These are phyloP conservation scores for Allophyes oxyacanthae DNA, from an alignment of 2,888 invertebrate genomes.

Conservation along the genomic window DNA sequence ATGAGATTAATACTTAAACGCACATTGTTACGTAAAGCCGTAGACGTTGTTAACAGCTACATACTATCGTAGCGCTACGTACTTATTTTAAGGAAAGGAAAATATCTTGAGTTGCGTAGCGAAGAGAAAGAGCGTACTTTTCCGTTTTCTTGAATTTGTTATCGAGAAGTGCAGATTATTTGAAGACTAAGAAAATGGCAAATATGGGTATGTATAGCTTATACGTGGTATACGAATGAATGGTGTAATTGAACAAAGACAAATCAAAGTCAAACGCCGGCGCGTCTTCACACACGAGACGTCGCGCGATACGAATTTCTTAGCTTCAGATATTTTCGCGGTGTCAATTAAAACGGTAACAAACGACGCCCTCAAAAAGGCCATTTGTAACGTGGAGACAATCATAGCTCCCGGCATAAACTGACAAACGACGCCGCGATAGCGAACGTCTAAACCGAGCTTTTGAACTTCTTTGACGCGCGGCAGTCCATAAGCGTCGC, in stretches of 20 bases:
- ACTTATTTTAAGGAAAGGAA: constrained; percentile 8
- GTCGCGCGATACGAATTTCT: constrained; percentile 32
- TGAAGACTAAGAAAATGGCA: constrained; percentile 4
- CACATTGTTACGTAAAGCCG: constrained; percentile 62
- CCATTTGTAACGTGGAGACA: constrained; percentile 82
- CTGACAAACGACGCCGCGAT: constrained; percentile 84
- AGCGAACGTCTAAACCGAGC: constrained; percentile 82
- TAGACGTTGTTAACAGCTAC: constrained; percentile 53
- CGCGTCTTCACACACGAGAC: constrained; percentile 32
- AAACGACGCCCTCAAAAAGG: constrained; percentile 77
- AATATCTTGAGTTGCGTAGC: constrained; percentile 25
- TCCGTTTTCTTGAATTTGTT: constrained; percentile 3
- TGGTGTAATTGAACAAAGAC: constrained; percentile 45
- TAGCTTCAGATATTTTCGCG: constrained; percentile 50
- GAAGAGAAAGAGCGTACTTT: constrained; percentile 2
- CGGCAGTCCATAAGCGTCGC: constrained; percentile 79
- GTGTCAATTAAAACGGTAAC: constrained; percentile 80
- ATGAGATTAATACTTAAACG: constrained; percentile 86
- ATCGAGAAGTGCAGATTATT: constrained; percentile 24
- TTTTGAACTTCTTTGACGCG: constrained; percentile 88
- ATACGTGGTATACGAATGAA: constrained; percentile 5
- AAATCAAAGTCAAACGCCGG: constrained; percentile 41
- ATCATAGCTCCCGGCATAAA: constrained; percentile 80
- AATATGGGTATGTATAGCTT: not conserved
- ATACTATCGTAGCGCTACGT: constrained; percentile 27